Evolutionary conservation across 92 coral and sea anemone species (phyloP), one percentile per base, ranked within the genome.

Genomic region (Epizoanthus illoricatus): DNA sequence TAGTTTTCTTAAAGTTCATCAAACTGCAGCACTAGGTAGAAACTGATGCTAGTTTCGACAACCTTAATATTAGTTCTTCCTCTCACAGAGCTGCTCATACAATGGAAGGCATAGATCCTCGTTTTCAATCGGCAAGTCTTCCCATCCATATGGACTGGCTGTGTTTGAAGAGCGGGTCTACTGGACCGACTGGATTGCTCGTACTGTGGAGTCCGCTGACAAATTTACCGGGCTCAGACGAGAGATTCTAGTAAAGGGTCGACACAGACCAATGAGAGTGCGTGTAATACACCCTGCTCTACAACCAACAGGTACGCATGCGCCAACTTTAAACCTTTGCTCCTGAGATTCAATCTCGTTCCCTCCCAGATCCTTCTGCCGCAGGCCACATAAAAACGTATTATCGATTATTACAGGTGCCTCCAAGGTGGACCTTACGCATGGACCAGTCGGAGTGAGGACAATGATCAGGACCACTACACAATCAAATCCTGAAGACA

Each of bases 101-200:
- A 64, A 33, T 10, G 82, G 82, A 0, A 43, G 61, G 8, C 70
- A 41, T 5, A 78, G 82, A 45, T 1, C 45, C 16, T 24, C 21
- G 60, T 43, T 78, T 45, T 21, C 70, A 5, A 20, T 78, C 1
- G 82, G 71, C 18, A 64, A 78, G 39, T 63, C 67, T 10, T 63
- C 71, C 43, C 82, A 78, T 5, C 82, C 82, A 1, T 78, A 78
- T 40, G 82, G 71, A 1, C 49, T 78, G 60, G 59, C 70, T 16
- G 70, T 78, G 82, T 78, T 78, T 64, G 82, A 78, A 58, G 82
- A 78, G 0, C 71, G 82, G 7, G 71, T 78, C n/a, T 78, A 41
- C 24, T 78, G 82, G 82, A 78, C 82, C 0, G 82, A 78, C 18
- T 78, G 82, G 82, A 63, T 78, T 62, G 59, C 82, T 63, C 82